Evolutionary conservation across 1,140 invertebrate species (phyloP), one percentile per base, ranked within the genome.

Genomic region (Chelonus insularis): DNA sequence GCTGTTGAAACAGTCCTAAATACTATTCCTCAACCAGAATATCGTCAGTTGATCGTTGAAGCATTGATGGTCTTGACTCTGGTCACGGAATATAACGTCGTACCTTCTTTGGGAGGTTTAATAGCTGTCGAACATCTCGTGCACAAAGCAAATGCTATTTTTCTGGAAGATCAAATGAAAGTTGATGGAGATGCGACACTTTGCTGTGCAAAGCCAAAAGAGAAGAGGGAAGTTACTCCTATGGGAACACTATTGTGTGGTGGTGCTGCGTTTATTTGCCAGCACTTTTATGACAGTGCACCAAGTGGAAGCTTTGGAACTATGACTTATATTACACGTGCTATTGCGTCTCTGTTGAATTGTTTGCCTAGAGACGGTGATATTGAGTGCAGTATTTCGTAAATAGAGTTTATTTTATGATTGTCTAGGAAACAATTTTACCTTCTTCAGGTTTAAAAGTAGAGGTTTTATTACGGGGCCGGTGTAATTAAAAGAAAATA

Each of bases 1-100:
- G 93, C 95, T 62, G 96, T 99, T 1, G 98, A 99, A 80, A 94
- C 93, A n/a, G 94, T 97, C 4, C 82, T 99, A 18, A 99, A 99
- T 76, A 90, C 91, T 12, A 97, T 99, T 68, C 95, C 96, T 0
- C 94, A 99, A 78, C 97, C 98, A 6, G 97, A 99, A 79, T 99
- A 99, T 81, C 86, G 98, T 37, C 98, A 99, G 77, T 78, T 99
- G 60, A 90, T 99, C 39, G 97, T 99, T 0, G 98, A 99, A 82
- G 96, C 95, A 7, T 81, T 98, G 4, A 97, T 98, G 93, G 94
- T 98, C 5, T 80, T 99, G 0, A 97, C 95, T 0, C 75, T 99
- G 23, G 86, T 98, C 1, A 89, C 91, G 2, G 95, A 97, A 77
- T 89, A 96, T 68, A 91, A 95, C 71, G 87, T 91, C n/a, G 86